Conservation (phyloP, 2,888 invertebrate species). For the Morpho deidamia region DNA sequence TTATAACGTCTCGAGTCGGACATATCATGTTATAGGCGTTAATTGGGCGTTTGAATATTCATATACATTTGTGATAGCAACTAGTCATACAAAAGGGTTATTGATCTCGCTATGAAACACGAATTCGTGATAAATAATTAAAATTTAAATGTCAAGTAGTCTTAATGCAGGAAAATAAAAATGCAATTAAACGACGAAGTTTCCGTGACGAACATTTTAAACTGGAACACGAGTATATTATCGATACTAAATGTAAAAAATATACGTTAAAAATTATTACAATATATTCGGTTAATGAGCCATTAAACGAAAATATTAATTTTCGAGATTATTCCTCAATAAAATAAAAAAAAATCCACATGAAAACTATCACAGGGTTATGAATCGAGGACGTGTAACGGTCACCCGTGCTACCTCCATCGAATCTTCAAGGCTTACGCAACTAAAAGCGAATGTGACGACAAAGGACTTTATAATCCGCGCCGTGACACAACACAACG, state of each 20-base stretch:
- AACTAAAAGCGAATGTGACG: constrained; percentile 31
- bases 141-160: background rate
- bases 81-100: constrained; percentile 2
- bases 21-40: background rate
- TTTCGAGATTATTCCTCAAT: background rate
- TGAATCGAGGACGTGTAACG: constrained; percentile 1
- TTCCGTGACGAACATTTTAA: background rate
- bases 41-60: background rate
- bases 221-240: background rate
- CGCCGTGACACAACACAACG: constrained; percentile 33
- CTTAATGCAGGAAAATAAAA: constrained; percentile 5
- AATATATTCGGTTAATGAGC: constrained; percentile 7
- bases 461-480: constrained; percentile 26
- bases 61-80: background rate
- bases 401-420: background rate
- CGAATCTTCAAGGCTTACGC: constrained; percentile 20
- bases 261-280: background rate
- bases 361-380: background rate
- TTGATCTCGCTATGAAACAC: constrained; percentile 3
- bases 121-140: background rate
- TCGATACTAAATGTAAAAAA: background rate
- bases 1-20: background rate
- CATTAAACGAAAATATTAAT: background rate
- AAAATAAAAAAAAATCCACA: background rate
- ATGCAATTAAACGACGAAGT: constrained; percentile 2